phyloP scores from a whole-genome alignment of 2,797 vertebrate species.

The Lateolabrax maculatus region DNA sequence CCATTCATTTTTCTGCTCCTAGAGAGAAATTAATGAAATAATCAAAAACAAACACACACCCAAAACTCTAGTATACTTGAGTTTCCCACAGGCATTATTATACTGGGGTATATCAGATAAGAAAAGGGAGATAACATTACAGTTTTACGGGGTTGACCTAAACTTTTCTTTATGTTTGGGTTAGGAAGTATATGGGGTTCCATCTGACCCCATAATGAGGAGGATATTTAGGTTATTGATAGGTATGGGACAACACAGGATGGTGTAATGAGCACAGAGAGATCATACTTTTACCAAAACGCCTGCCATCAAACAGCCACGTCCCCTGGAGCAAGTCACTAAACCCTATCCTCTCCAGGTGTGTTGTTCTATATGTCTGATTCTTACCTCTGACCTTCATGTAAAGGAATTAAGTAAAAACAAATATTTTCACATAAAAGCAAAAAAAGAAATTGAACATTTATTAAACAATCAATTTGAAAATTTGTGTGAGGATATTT shows the following conservation, averaged over 20 bases:
- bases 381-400: neutral
- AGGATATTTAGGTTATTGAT: neutral
- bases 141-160: slow-evolving; percentile 1
- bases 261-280: neutral
- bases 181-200: no score
- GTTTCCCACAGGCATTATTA: slow-evolving; percentile 16
- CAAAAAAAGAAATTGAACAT: neutral
- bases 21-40: slow-evolving; percentile 39
- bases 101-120: slow-evolving; percentile 18
- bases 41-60: slow-evolving; percentile 16
- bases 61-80: neutral
- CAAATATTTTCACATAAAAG: neutral
- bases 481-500: neutral
- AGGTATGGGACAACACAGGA: neutral
- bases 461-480: neutral
- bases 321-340: neutral
- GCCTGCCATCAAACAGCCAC: neutral
- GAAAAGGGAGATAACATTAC: slow-evolving; percentile 15
- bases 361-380: neutral
- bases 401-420: neutral
- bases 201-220: no score
- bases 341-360: neutral
- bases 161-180: neutral
- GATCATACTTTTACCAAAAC: neutral
- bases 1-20: slow-evolving; percentile 25